These are phyloP conservation scores for Corythornis madagascariensis DNA, from an alignment of 2,113 vertebrate species.

Conservation along the genomic window DNA sequence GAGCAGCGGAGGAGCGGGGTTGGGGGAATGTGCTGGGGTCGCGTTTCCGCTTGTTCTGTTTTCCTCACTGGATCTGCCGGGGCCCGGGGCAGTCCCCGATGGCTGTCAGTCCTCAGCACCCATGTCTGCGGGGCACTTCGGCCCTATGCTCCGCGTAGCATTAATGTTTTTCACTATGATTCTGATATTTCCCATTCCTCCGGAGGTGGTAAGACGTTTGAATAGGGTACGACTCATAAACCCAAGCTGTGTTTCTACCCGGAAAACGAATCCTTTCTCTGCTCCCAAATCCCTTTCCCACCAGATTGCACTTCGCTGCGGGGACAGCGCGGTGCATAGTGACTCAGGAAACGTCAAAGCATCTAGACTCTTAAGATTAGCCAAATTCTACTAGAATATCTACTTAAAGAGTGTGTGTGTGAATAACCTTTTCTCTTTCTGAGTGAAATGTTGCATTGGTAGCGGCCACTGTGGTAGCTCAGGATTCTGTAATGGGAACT, in stretches of 20 bases:
- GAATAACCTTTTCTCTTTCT: neutral
- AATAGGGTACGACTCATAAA: neutral
- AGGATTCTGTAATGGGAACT: accelerated
- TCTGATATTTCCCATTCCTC: neutral
- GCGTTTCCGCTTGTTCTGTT: neutral
- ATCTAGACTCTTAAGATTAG: neutral
- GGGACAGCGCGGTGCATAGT: neutral
- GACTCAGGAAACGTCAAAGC: constrained; percentile 41
- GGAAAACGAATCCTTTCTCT: neutral
- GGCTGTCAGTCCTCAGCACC: accelerated
- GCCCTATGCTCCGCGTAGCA: accelerated
- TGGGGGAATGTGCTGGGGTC: no score
- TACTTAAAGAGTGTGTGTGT: accelerated
- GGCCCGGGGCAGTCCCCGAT: no score
- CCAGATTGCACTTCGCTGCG: constrained; percentile 41
- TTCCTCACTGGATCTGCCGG: neutral
- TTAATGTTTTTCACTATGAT: neutral
- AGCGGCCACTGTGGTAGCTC: neutral
- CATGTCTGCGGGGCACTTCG: accelerated
- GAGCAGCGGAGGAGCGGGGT: no score
- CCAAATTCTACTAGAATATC: neutral
- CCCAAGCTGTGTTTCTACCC: neutral
- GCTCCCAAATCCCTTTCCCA: neutral
- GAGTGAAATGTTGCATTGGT: accelerated
- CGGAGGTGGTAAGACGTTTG: neutral